Base-by-base conservation (phyloP, 2,888 invertebrate genomes). In the Agrilus mali region DNA sequence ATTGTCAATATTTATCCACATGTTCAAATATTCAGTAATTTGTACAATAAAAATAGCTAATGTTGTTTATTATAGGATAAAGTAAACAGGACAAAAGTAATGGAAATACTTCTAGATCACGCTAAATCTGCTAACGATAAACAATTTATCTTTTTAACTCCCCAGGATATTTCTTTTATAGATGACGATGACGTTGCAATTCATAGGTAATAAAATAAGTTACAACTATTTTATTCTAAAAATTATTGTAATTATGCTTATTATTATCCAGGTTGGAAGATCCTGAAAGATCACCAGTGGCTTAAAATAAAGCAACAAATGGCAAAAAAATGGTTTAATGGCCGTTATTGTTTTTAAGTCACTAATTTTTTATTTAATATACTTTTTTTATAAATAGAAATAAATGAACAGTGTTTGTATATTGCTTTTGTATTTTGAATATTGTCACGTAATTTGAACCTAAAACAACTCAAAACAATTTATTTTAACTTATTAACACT, bases 61-160 rank as follows among this genome's bases (percentile, higher is more conserved):
- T 20, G 38, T 42, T 42, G 44, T 48, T 46, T 55, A 22, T 62
- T 60, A 47, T 60, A 88, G 88, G 92, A 93, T 64, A 81, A 84
- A 68, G 75, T 87, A 40, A 90, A 90, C 66, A 76, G 92, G 27
- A 75, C 80, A 52, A 75, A 80, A 47, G 82, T 86, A 54, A 80
- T 89, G 71, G 77, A 83, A 53, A 75, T 90, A 60, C 72, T 95
- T 50, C 66, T 89, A 46, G 71, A 76, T 53, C 82, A 86, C 63
- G 87, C 92, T 6, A 72, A 75, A 41, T 68, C 68, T 38, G 80
- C 80, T 61, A 70, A 71, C 7, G 65, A 73, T 44, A 71, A 79
- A 3, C 94, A 95, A 69, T 95, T 83, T 67, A 82, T 89, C 53
- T 92, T 95, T 66, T 75, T 95, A 20, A 90, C 94, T 36, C 95